Evolutionary conservation across 35 echinoderm and acorn worm genomes (phyloP).

Genomic region (Apostichopus parvimensis): DNA sequence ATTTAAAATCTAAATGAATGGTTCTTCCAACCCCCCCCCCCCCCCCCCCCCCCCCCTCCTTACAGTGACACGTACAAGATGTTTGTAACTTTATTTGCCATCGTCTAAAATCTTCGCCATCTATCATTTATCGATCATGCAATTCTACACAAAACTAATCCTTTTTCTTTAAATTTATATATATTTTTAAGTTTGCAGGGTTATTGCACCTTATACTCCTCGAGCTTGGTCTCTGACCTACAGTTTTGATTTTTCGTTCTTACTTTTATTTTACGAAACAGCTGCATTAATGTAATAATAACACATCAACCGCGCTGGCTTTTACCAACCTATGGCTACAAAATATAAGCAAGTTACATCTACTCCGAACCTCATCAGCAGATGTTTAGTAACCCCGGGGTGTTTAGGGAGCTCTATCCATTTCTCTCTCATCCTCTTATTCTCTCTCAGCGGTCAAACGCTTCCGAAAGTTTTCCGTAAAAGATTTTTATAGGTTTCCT

Average conservation of each 20-base stretch:
- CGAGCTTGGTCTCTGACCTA: neutral
- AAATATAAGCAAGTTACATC: neutral
- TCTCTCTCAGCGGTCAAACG: neutral
- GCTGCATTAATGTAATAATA: conserved; percentile 6
- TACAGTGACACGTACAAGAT: too few species aligned
- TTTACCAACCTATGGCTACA: conserved; percentile 1
- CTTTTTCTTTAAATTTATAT: too few species aligned
- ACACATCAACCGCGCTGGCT: neutral
- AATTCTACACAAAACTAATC: too few species aligned
- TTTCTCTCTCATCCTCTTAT: neutral
- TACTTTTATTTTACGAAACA: neutral
- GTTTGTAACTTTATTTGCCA: too few species aligned
- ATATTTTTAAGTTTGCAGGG: neutral
- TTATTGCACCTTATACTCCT: conserved; percentile 1
- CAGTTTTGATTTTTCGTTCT: neutral
- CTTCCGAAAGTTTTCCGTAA: neutral
- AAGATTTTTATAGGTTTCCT: neutral
- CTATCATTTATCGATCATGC: too few species aligned
- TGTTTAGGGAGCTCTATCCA: neutral
- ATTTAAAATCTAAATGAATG: too few species aligned
- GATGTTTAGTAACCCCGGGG: neutral
- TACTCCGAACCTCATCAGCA: neutral
- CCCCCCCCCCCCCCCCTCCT: too few species aligned
- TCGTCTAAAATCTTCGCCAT: too few species aligned
- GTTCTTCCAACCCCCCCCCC: too few species aligned